These are phyloP conservation scores for Microplitis mediator DNA, from an alignment of 1,140 invertebrate genomes.

Conservation along the genomic window DNA sequence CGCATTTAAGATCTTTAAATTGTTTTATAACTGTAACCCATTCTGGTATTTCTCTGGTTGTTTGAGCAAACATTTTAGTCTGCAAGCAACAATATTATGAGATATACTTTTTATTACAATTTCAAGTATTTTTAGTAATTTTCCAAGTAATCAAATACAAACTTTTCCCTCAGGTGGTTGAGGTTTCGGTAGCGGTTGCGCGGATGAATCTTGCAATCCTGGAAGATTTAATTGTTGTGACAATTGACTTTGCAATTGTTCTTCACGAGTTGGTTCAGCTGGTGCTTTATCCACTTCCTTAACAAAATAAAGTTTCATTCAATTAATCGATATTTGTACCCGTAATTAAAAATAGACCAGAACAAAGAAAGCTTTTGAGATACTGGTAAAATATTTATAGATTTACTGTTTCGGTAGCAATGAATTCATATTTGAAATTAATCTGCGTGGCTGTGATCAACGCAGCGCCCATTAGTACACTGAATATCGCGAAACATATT, in stretches of 20 bases:
- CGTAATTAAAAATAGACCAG: neutral
- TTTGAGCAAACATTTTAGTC: slow-evolving; percentile 94
- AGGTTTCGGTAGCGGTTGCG: slow-evolving; percentile 52
- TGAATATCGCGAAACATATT: slow-evolving; percentile 97
- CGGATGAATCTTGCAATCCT: slow-evolving; percentile 72
- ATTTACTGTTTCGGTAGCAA: slow-evolving; percentile 48
- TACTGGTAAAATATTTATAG: neutral
- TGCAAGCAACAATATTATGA: slow-evolving; percentile 56
- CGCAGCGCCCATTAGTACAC: slow-evolving; percentile 94
- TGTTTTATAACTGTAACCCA: slow-evolving; percentile 90
- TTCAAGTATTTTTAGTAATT: too few relatives aligned
- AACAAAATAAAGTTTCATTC: slow-evolving; percentile 2
- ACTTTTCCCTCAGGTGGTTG: slow-evolving; percentile 68
- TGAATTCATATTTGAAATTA: slow-evolving; percentile 76
- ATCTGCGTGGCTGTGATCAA: slow-evolving; percentile 92
- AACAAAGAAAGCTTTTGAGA: too few relatives aligned
- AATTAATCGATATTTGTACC: neutral
- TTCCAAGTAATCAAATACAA: too few relatives aligned
- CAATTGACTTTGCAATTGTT: slow-evolving; percentile 79
- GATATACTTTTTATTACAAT: neutral
- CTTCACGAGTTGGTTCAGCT: slow-evolving; percentile 66
- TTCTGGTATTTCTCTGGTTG: slow-evolving; percentile 86
- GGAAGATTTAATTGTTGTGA: slow-evolving; percentile 81
- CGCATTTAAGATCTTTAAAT: slow-evolving; percentile 89
- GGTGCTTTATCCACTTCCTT: slow-evolving; percentile 58